Evolutionary conservation across 2,797 vertebrate genomes (phyloP).

Genomic region (Lithobates sylvaticus): DNA sequence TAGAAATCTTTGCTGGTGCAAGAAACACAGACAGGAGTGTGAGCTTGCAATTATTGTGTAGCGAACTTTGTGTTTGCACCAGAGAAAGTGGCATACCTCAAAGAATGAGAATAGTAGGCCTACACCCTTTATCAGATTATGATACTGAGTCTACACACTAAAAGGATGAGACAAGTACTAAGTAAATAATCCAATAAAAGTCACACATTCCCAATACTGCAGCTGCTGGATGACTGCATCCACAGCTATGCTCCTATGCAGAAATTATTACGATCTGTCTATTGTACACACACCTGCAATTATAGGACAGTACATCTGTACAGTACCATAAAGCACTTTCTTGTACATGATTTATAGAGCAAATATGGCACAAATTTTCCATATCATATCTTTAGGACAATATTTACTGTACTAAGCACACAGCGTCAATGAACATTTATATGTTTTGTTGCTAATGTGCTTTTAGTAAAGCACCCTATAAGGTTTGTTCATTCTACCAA

Average conservation of each 20-base stretch:
- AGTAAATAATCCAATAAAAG: constrained; percentile 9
- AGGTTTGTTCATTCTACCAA: neutral
- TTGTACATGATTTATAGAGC: constrained; percentile 15
- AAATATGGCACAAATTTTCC: neutral
- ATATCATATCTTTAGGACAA: constrained; percentile 21
- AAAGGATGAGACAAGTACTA: neutral
- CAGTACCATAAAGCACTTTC: constrained; percentile 4
- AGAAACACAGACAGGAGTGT: too few species aligned
- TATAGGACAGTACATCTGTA: neutral
- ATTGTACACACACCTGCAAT: neutral
- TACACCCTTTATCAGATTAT: too few species aligned
- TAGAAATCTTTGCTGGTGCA: too few species aligned
- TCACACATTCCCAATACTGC: neutral
- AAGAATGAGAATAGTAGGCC: too few species aligned
- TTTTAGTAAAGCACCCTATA: neutral
- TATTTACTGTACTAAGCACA: constrained; percentile 30
- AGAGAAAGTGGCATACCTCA: too few species aligned
- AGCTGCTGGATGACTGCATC: neutral
- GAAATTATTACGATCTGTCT: neutral
- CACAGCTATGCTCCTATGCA: neutral
- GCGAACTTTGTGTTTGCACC: too few species aligned
- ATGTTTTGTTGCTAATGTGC: neutral
- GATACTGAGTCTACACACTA: too few species aligned
- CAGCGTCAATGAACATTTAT: constrained; percentile 24
- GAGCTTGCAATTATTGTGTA: too few species aligned